A percentile compares a stretch with the other conserved stretches of the same genome.
phyloP scores from a whole-genome alignment of 2,797 vertebrate genomes.

The Halcyon leucocephala region DNA sequence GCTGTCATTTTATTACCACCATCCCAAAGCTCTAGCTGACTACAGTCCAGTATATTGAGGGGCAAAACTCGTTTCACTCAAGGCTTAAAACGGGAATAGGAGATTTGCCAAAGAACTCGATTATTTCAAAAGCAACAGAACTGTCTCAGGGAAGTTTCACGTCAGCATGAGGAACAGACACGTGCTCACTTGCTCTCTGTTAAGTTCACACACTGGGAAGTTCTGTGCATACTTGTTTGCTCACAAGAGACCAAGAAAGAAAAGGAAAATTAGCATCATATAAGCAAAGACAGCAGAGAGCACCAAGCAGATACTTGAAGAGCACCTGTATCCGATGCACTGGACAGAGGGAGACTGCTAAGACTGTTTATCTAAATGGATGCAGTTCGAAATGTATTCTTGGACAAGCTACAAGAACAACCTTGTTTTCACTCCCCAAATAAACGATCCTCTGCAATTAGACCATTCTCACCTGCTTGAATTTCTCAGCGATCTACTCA shows the following conservation, averaged over 20 bases:
- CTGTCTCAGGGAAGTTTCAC: background rate
- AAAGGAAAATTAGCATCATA: background rate
- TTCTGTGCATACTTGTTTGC: background rate
- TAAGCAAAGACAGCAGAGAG: background rate
- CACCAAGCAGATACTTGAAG: background rate
- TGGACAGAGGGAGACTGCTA: background rate
- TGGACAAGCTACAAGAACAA: background rate
- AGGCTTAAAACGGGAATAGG: background rate
- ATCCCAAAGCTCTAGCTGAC: background rate
- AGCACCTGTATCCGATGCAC: background rate
- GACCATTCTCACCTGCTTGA: background rate
- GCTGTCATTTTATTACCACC: background rate
- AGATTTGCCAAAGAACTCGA: background rate
- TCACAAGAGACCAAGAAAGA: background rate
- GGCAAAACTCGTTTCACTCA: background rate
- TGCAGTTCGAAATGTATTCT: background rate
- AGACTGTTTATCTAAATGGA: background rate
- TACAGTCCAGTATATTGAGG: background rate
- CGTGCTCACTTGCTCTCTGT: rapidly evolving
- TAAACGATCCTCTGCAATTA: background rate
- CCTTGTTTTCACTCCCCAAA: background rate
- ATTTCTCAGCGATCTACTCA: background rate
- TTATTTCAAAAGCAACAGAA: background rate
- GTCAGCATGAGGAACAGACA: background rate
- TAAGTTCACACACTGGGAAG: background rate